phyloP scores from a whole-genome alignment of 2,888 invertebrate species.

The Antheraea assamensis region DNA sequence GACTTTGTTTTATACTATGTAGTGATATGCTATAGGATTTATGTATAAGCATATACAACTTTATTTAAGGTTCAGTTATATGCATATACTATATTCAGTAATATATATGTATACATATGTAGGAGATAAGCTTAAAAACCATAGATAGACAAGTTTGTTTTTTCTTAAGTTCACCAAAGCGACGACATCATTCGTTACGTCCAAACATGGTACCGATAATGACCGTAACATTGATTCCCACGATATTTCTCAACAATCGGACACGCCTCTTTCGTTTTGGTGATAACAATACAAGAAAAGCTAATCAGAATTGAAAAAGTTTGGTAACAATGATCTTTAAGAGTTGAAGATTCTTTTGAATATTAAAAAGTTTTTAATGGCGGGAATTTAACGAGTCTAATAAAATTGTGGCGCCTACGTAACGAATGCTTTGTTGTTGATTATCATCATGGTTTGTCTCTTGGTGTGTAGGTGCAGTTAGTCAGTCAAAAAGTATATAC shows the following conservation, averaged over 20 bases:
- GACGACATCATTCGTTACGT: background rate
- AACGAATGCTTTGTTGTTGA: constrained; percentile 8
- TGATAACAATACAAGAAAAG: constrained; percentile 40
- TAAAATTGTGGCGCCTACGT: constrained; percentile 11
- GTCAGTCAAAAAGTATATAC: too few relatives aligned
- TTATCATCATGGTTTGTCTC: background rate
- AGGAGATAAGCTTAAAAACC: background rate
- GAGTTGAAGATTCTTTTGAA: background rate
- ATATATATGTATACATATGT: too few relatives aligned
- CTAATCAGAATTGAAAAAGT: constrained; percentile 27
- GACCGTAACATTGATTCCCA: constrained; percentile 53
- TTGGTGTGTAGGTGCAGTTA: background rate
- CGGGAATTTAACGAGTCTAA: constrained; percentile 6
- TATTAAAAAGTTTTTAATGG: background rate
- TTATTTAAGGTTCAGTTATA: too few relatives aligned
- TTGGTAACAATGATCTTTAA: constrained; percentile 1
- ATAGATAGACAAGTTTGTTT: constrained; percentile 1
- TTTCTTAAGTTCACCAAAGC: background rate
- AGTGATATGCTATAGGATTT: too few relatives aligned
- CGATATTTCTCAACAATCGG: constrained; percentile 43
- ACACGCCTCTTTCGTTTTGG: constrained; percentile 46
- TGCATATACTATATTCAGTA: too few relatives aligned
- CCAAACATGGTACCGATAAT: constrained; percentile 27
- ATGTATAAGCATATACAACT: too few relatives aligned
- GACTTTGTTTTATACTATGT: too few relatives aligned